phyloP scores from a whole-genome alignment of 2,888 invertebrate genomes.

The Dynastes maya region DNA sequence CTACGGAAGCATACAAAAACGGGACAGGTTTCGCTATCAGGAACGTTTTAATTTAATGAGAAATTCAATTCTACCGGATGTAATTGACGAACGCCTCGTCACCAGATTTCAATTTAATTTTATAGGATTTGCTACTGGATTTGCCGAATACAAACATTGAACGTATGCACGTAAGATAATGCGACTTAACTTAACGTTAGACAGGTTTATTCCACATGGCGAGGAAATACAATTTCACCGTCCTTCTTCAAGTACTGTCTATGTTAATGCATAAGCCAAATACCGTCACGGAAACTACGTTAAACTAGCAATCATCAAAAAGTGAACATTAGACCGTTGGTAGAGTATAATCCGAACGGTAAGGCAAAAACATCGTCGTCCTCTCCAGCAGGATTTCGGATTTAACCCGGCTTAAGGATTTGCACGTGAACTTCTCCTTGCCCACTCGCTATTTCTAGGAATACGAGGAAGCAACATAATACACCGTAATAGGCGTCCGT shows the following conservation, averaged over 20 bases:
- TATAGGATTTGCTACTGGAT: slow-evolving; percentile 10
- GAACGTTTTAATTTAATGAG: not conserved
- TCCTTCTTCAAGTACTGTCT: not conserved
- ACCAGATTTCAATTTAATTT: slow-evolving; percentile 32
- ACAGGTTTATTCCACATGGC: slow-evolving; percentile 9
- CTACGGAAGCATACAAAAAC: too few species aligned
- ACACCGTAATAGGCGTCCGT: slow-evolving; percentile 18
- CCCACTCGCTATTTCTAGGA: not conserved
- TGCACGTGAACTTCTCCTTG: slow-evolving; percentile 11
- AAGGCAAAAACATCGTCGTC: slow-evolving; percentile 34
- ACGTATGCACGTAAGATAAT: not conserved
- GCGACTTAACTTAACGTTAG: slow-evolving; percentile 11
- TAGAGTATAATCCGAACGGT: slow-evolving; percentile 24
- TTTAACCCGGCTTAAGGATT: slow-evolving; percentile 40
- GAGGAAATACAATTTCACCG: slow-evolving; percentile 28
- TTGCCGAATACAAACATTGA: slow-evolving; percentile 1
- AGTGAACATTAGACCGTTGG: slow-evolving; percentile 30
- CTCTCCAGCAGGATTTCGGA: slow-evolving; percentile 14
- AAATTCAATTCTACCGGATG: not conserved
- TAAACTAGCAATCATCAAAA: slow-evolving; percentile 46
- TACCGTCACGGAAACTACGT: slow-evolving; percentile 8
- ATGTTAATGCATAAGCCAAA: slow-evolving; percentile 5
- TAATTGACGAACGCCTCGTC: not conserved
- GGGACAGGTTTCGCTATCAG: too few species aligned
- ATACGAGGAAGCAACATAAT: slow-evolving; percentile 2